Conservation (phyloP, 1,140 invertebrate species). For the Leptinotarsa texana region DNA sequence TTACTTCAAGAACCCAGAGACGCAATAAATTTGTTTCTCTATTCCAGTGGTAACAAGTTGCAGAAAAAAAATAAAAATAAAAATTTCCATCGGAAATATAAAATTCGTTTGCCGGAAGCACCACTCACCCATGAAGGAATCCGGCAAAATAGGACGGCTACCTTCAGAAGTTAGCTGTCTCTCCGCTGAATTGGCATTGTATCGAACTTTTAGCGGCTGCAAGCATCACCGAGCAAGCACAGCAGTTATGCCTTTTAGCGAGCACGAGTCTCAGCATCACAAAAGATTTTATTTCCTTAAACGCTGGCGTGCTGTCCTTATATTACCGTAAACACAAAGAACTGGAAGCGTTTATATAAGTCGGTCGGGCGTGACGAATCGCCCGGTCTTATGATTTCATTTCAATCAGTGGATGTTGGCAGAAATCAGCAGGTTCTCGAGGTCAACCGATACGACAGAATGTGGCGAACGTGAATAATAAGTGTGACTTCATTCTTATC, state of each 20-base stretch:
- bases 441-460: neutral
- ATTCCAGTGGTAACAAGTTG: too few relatives aligned
- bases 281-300: conserved; percentile 16
- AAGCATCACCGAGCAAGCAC: neutral
- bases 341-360: conserved; percentile 8
- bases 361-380: conserved; percentile 1
- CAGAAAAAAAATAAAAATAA: too few relatives aligned
- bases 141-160: neutral
- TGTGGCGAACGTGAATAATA: too few relatives aligned
- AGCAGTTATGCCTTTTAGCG: conserved; percentile 22
- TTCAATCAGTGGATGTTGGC: neutral
- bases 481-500: too few relatives aligned
- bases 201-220: conserved; percentile 11
- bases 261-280: conserved; percentile 15
- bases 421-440: conserved; percentile 1
- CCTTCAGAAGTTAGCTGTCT: conserved; percentile 11
- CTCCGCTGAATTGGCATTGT: conserved; percentile 4
- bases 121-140: neutral
- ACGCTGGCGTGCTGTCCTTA: conserved; percentile 7
- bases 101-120: neutral
- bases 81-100: too few relatives aligned
- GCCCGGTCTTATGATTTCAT: neutral
- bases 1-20: too few relatives aligned
- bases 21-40: too few relatives aligned
- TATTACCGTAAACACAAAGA: conserved; percentile 4